phyloP scores from a whole-genome alignment of 2,888 invertebrate species.

The Cantharis lateralis region DNA sequence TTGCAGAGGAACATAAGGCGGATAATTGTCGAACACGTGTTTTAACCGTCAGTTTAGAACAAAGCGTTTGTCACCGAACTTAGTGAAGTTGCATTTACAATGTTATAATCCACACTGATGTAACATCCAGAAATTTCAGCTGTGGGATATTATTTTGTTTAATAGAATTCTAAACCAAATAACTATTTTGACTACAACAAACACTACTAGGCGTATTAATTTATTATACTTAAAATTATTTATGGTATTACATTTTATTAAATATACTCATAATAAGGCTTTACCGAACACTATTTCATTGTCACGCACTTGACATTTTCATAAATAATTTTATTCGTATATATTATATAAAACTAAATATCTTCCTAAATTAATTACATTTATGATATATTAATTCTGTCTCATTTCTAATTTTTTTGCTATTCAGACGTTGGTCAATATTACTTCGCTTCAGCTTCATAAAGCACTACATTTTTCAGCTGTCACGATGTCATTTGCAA shows the following conservation, averaged over 20 bases:
- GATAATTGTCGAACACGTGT: slow-evolving; percentile 16
- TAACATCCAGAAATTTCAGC: slow-evolving; percentile 3
- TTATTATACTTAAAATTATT: not conserved
- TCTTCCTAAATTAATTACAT: too few species aligned
- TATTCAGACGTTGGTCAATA: too few species aligned
- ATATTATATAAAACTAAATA: not conserved
- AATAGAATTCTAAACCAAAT: not conserved
- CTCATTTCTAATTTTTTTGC: too few species aligned
- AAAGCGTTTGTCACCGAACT: slow-evolving; percentile 18
- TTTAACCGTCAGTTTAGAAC: slow-evolving; percentile 14
- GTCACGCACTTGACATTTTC: not conserved
- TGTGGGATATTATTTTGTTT: not conserved
- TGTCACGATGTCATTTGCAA: too few species aligned
- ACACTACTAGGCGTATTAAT: not conserved
- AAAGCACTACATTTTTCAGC: too few species aligned
- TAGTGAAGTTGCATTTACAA: slow-evolving; percentile 17
- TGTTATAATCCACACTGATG: slow-evolving; percentile 8
- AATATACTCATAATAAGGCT: not conserved
- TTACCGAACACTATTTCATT: not conserved
- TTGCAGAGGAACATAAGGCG: slow-evolving; percentile 7
- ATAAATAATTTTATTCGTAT: not conserved
- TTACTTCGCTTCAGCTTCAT: too few species aligned
- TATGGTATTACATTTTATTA: not conserved
- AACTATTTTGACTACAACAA: not conserved
- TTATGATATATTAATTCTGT: too few species aligned